Conservation (phyloP, 2,797 vertebrate species). For the Anisognathus igniventris region DNA sequence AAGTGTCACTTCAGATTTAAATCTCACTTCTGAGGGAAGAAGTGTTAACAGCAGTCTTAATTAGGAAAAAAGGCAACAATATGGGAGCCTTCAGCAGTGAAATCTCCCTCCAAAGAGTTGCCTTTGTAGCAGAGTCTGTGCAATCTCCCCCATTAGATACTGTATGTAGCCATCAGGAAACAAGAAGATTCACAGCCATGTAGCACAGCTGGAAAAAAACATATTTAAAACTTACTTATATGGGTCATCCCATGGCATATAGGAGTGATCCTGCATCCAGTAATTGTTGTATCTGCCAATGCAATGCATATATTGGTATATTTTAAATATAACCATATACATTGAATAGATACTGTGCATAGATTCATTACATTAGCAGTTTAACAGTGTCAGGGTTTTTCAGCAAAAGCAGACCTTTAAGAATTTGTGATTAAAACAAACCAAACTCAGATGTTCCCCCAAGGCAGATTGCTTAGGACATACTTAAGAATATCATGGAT, state of each 20-base stretch:
- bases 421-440: not conserved
- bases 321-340: not conserved
- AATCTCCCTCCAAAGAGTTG: not conserved
- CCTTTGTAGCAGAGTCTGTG: not conserved
- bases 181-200: not conserved
- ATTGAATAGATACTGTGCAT: not conserved
- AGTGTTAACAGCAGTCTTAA: not conserved
- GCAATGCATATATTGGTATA: not conserved
- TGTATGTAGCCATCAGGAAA: not conserved
- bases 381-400: not conserved
- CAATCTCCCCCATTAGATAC: not conserved
- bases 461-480: not conserved
- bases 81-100: not conserved
- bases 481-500: not conserved
- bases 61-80: not conserved
- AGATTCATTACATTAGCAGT: not conserved
- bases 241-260: not conserved
- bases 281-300: not conserved
- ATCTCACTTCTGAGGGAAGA: not conserved
- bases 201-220: not conserved
- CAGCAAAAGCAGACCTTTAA: not conserved
- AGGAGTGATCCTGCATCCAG: not conserved
- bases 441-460: not conserved
- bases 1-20: not conserved
- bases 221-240: not conserved